Evolutionary conservation across 35 echinoderm and acorn worm species (phyloP), one percentile per base, ranked within the genome.

Genomic region (Lytechinus variegatus): DNA sequence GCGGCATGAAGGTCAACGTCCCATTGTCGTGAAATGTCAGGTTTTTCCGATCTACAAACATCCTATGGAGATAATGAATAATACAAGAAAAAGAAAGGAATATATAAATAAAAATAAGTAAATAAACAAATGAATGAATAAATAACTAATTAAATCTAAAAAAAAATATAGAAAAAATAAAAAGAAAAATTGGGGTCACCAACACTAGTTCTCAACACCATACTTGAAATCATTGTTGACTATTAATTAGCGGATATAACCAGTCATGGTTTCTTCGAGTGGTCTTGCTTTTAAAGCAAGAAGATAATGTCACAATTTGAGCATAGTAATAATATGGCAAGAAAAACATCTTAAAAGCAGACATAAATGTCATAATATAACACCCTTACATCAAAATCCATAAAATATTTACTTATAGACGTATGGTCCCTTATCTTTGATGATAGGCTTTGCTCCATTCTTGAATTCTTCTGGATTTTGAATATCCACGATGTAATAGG

Each of bases 351-450:
- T 44, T 44, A 1, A 44, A 44, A 44, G 33, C 33, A 44, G 33
- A 44, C 33, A 44, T 44, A 44, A 44, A 44, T 44, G 33, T 44
- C 33, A 44, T 44, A 44, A 0, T 44, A 1, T 44, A 44, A 44
- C 33, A 44, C 33, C 33, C 2, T 44, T 44, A 79, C 16, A n/a
- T n/a, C 0, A 7, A 8, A 79, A 24, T 79, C 24, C n/a, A 79
- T 24, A 6, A 24, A 79, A 79, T n/a, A 79, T 24, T 90, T 90
- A 90, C 88, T 21, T 90, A 14, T 90, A 90, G 52, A 90, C 88
- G 52, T 90, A 90, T 5, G 88, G 88, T 12, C 88, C 88, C 52
- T 54, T 90, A 13, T 90, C 88, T 54, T 52, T 19, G 88, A 90
- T 33, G 88, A 44, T 52, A 52, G 52, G n/a, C 21, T 79, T 79